Evolutionary conservation across 2,888 invertebrate species (phyloP).

Genomic region (Ashinkailepas kermadecensis): DNA sequence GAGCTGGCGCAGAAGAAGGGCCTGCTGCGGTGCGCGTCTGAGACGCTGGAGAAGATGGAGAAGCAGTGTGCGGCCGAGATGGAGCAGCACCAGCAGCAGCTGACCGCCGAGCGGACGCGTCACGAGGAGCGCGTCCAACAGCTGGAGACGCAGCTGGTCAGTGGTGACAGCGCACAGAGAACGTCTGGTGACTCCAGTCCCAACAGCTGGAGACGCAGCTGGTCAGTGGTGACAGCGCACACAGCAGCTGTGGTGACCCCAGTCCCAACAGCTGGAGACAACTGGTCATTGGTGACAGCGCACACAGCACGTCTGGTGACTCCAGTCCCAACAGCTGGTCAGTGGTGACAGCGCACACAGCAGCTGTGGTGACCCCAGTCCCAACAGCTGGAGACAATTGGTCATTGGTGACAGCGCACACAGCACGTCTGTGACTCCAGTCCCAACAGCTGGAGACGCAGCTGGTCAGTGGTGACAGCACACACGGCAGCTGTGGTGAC

Average conservation of each 20-base stretch:
- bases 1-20: constrained; percentile 71
- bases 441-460: too few species aligned
- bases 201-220: too few species aligned
- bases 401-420: neutral
- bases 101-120: neutral
- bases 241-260: too few species aligned
- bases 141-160: neutral
- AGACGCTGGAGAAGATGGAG: constrained; percentile 68
- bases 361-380: too few species aligned
- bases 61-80: constrained; percentile 31
- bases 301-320: too few species aligned
- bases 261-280: neutral
- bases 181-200: too few species aligned
- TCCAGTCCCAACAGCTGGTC: too few species aligned
- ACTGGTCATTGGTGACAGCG: neutral
- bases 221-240: too few species aligned
- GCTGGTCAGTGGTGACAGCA: too few species aligned
- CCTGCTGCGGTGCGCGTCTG: constrained; percentile 72
- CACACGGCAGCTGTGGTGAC: too few species aligned
- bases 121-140: neutral
- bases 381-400: neutral
- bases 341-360: too few species aligned
- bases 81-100: neutral
- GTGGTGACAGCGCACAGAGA: neutral
- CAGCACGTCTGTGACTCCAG: too few species aligned